Percentiles rank a stretch among this genome's conserved stretches.
Conservation (phyloP, 2,797 vertebrate species). For the Peromyscus eremicus region DNA sequence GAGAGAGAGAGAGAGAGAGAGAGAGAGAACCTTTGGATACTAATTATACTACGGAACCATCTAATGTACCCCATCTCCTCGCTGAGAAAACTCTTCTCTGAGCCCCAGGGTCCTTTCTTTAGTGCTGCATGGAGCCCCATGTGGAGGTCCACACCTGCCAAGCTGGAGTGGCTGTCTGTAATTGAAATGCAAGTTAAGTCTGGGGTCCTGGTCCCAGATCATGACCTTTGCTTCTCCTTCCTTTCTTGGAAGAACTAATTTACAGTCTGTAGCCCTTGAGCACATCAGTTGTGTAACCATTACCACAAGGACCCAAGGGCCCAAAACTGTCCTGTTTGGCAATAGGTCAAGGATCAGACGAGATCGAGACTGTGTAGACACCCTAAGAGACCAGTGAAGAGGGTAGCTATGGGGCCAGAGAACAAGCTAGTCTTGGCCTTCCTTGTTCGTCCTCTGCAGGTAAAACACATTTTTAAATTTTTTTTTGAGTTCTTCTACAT, state of each 20-base stretch:
- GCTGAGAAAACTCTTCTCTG: neutral
- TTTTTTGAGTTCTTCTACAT: neutral
- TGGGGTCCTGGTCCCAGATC: neutral
- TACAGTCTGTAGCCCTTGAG: too few relatives aligned
- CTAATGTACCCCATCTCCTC: neutral
- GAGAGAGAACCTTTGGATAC: neutral
- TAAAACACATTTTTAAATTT: neutral
- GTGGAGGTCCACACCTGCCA: neutral
- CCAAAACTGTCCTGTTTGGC: neutral
- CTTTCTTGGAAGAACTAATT: neutral
- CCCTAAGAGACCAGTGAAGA: too few relatives aligned
- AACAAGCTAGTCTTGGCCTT: neutral
- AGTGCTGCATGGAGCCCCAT: neutral
- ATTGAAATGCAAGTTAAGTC: neutral
- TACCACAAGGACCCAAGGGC: neutral
- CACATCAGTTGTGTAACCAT: neutral
- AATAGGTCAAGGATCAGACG: neutral
- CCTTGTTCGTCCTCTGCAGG: neutral
- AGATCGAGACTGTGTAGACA: neutral
- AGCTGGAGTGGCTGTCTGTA: neutral
- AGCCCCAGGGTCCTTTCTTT: constrained; percentile 15
- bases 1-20: too few relatives aligned
- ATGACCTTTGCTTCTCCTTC: neutral
- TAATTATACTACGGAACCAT: neutral
- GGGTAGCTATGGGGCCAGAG: too few relatives aligned